Base-by-base conservation (phyloP, 1,140 invertebrate species). In the Littorina saxatilis region DNA sequence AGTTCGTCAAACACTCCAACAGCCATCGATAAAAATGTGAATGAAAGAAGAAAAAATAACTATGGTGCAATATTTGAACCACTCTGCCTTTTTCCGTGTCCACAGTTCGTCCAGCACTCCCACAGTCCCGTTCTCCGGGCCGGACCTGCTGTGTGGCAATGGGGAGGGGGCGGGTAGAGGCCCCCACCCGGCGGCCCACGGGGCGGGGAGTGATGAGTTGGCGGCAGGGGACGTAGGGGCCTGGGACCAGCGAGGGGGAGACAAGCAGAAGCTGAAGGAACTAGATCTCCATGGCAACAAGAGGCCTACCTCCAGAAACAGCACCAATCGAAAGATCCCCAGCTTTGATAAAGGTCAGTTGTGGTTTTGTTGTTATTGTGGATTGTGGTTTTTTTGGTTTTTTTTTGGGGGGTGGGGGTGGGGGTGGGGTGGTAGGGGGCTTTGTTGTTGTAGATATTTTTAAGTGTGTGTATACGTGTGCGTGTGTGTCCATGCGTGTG, bases 41-140 rank as follows among this genome's bases (percentile, higher is more conserved):
- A n/a, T n/a, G n/a, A n/a, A n/a, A n/a, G n/a, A n/a, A n/a, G n/a
- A n/a, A n/a, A n/a, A n/a, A n/a, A n/a, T n/a, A n/a, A n/a, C n/a
- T n/a, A n/a, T n/a, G n/a, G n/a, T n/a, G n/a, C n/a, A n/a, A n/a
- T n/a, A n/a, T n/a, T n/a, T n/a, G n/a, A n/a, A n/a, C n/a, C n/a
- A n/a, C n/a, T n/a, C n/a, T n/a, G n/a, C n/a, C n/a, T n/a, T n/a
- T n/a, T n/a, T n/a, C n/a, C n/a, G n/a, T n/a, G n/a, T n/a, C n/a
- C n/a, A 9, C 70, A 81, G 79, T 74, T 81, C 79, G 23, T 81
- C 79, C 68, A 80, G 79, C 29, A 80, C 79, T 0, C 79, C 79
- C 13, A 81, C 79, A 0, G 79, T 81, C 3, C 79, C 79, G 1
- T 52, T 72, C 40, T 73, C 79, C 11, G 27, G 66, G 11, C n/a